A percentile compares a stretch with the other conserved stretches of the same genome.
These are phyloP conservation scores for Myiopsitta monachus DNA, from an alignment of 2,113 vertebrate genomes.

Conservation along the genomic window DNA sequence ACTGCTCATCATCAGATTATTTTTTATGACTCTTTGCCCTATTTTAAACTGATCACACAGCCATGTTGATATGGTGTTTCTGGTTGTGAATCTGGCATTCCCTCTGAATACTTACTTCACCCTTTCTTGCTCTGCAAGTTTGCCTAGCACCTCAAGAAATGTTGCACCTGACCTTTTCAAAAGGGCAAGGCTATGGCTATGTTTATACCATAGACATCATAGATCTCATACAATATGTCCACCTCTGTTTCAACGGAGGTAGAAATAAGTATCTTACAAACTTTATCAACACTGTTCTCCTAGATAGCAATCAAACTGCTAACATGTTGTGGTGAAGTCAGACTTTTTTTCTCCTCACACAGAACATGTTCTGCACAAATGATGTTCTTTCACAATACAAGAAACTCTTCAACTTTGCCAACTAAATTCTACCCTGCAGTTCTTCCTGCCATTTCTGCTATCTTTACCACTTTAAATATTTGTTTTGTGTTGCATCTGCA, in stretches of 20 bases:
- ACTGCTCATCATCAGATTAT: background rate
- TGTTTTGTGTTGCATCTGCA: background rate
- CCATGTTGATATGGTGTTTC: background rate
- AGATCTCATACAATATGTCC: background rate
- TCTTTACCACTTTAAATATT: background rate
- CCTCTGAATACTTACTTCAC: background rate
- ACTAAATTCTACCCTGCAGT: background rate
- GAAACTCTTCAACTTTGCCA: background rate
- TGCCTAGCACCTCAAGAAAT: background rate
- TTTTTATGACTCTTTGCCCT: background rate
- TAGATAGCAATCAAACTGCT: background rate
- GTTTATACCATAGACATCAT: background rate
- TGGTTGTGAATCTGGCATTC: background rate
- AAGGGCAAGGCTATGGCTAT: background rate
- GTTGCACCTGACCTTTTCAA: conserved; percentile 11
- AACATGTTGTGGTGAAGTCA: background rate
- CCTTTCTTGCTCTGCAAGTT: background rate
- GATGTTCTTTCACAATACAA: rapidly evolving
- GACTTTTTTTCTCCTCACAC: background rate
- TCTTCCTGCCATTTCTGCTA: background rate
- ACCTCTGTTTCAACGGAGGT: background rate
- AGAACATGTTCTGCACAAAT: background rate
- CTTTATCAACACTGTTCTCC: background rate
- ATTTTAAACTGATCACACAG: background rate
- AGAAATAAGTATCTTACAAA: background rate